A percentile compares a stretch with the other conserved stretches of the same genome.
Evolutionary conservation across 2,888 invertebrate genomes (phyloP).

Genomic region (Deilephila porcellus): DNA sequence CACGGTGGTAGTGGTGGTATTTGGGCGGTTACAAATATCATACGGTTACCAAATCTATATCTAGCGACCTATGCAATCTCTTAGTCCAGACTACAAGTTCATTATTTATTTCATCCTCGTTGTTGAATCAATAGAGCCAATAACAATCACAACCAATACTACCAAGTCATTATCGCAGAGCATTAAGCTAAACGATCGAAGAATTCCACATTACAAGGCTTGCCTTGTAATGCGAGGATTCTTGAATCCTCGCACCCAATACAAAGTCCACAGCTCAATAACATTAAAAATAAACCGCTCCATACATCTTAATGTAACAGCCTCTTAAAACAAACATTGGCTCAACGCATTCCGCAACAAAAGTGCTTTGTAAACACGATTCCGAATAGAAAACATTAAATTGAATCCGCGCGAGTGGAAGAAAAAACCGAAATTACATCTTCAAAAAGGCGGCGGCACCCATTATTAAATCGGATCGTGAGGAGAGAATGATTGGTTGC

Average conservation of each 20-base stretch:
- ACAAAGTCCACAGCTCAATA: neutral
- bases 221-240: no score
- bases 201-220: neutral
- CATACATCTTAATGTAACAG: neutral
- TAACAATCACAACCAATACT: no score
- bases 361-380: slow-evolving; percentile 16
- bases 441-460: slow-evolving; percentile 36
- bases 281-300: neutral
- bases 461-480: slow-evolving; percentile 38
- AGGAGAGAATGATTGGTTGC: slow-evolving; percentile 40
- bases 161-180: neutral
- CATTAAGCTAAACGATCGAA: neutral
- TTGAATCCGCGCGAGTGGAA: slow-evolving; percentile 17
- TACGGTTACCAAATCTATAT: no score
- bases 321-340: slow-evolving; percentile 4
- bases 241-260: neutral
- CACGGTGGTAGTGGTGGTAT: no score
- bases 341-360: slow-evolving; percentile 17
- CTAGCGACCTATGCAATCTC: no score
- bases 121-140: no score
- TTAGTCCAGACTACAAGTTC: no score
- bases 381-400: slow-evolving; percentile 14
- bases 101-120: no score
- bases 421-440: slow-evolving; percentile 36
- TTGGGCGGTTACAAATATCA: no score